Percentiles rank a stretch among this genome's conserved stretches.
Conservation (phyloP, 2,888 invertebrate species). For the Pemphredon lugubris region DNA sequence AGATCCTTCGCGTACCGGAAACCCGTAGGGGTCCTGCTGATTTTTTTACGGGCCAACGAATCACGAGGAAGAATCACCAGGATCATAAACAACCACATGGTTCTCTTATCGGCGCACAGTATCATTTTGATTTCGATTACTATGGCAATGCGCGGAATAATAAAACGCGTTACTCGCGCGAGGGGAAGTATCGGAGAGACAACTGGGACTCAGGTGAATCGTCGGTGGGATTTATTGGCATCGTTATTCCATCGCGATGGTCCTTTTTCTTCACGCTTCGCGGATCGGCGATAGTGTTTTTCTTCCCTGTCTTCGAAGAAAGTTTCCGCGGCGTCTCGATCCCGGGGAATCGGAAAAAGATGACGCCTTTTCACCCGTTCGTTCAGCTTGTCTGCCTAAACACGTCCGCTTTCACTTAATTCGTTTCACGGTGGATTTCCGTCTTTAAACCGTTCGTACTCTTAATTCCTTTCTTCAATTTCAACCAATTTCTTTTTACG, state of each 20-base stretch:
- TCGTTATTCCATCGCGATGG: constrained; percentile 9
- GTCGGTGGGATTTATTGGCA: constrained; percentile 44
- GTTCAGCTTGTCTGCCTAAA: neutral
- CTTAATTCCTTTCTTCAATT: neutral
- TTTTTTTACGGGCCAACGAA: constrained; percentile 47
- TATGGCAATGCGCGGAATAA: neutral
- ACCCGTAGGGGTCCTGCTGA: constrained; percentile 57
- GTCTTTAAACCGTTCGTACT: neutral
- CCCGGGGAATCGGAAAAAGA: constrained; percentile 24
- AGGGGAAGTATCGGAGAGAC: neutral
- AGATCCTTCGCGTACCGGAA: constrained; percentile 67
- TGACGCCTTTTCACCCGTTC: constrained; percentile 14
- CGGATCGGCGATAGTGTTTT: constrained; percentile 31
- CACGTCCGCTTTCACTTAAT: constrained; percentile 43
- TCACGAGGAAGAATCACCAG: constrained; percentile 1
- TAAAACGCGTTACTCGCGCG: neutral
- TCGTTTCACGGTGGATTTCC: constrained; percentile 6
- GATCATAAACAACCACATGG: constrained; percentile 12
- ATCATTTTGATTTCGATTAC: constrained; percentile 15
- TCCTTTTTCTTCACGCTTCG: constrained; percentile 27
- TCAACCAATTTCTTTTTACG: neutral
- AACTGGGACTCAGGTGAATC: constrained; percentile 37
- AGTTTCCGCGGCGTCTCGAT: constrained; percentile 43
- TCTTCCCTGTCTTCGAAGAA: constrained; percentile 19
- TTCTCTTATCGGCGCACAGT: neutral